Base-by-base conservation (phyloP, 2,888 invertebrate genomes). In the Peribatodes rhomboidaria region DNA sequence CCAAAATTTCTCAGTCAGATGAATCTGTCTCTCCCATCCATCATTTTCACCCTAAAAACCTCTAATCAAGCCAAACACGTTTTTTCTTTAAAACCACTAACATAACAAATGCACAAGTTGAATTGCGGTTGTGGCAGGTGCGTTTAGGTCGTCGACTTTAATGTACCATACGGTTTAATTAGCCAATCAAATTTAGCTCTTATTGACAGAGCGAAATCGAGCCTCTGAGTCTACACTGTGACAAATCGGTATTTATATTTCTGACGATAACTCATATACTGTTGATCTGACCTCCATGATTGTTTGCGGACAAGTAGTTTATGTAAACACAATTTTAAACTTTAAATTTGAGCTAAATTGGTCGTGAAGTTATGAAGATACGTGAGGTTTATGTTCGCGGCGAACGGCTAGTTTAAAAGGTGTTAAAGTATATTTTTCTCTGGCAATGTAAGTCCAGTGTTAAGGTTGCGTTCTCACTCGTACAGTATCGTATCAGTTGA, bases 91-190 rank as follows among this genome's bases (percentile, higher is more conserved):
- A 68, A 64, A 54, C 49, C 47, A 54, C 72, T 76, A 74, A 78
- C 75, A 77, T 75, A 78, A 78, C 77, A 75, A 81, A 82, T 77
- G 72, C 80, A 78, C 77, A 65, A 56, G 81, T 82, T 62, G 81
- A 77, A 83, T 83, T 85, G 86, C 78, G 84, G 86, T 84, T 77
- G 69, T 72, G 79, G 83, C 87, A 87, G 87, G 87, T 87, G 87
- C 79, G 77, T 74, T 42, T 81, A 82, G 87, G 87, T 87, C 87
- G 85, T 82, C 87, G 87, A 88, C 88, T 82, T 83, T 82, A 54
- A 64, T 67, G 41, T 77, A 80, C 75, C 79, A 77, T 79, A 74
- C 76, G 72, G 67, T 31, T 14, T 39, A 47, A 2, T 54, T 59
- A 22, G 1, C 7, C n/a, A 33, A 44, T 44, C 35, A 13, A 80